Evolutionary conservation across 2,797 vertebrate species (phyloP).

Genomic region (Erethizon dorsatum): DNA sequence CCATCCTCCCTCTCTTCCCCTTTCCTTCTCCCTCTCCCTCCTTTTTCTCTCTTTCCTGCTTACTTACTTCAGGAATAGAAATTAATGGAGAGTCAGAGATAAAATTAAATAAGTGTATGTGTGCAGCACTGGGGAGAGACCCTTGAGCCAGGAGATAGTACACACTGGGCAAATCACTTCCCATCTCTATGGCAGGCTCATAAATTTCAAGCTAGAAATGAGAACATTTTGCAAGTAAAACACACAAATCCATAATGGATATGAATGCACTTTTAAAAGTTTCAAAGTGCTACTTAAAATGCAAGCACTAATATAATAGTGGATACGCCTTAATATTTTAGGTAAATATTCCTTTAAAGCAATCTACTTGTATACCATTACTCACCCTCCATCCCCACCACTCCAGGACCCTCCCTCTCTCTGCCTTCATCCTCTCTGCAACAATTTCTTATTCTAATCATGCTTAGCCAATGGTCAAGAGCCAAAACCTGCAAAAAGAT

Average conservation of each 20-base stretch:
- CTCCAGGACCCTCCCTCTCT: not conserved
- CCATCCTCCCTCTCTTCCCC: not conserved
- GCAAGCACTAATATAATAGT: not conserved
- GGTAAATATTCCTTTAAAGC: not conserved
- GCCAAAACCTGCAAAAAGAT: not conserved
- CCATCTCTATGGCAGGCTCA: not conserved
- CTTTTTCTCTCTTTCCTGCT: not conserved
- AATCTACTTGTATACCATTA: not conserved
- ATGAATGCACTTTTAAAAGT: conserved; percentile 1
- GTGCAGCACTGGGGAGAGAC: not conserved
- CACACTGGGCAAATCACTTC: not conserved
- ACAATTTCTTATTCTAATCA: conserved; percentile 1
- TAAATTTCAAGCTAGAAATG: conserved; percentile 6
- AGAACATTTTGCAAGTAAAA: not conserved
- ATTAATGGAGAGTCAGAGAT: not conserved
- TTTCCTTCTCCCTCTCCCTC: not conserved
- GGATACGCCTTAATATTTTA: not conserved
- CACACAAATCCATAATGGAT: not conserved
- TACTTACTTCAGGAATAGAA: conserved; percentile 24
- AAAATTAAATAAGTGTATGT: not conserved
- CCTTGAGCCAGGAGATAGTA: not conserved
- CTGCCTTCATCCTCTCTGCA: not conserved
- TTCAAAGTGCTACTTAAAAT: not conserved
- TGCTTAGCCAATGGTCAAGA: not conserved
- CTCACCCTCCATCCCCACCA: not conserved